A percentile compares a stretch with the other conserved stretches of the same genome.
Evolutionary conservation across 2,888 invertebrate genomes (phyloP).

Genomic region (Ischnura elegans): DNA sequence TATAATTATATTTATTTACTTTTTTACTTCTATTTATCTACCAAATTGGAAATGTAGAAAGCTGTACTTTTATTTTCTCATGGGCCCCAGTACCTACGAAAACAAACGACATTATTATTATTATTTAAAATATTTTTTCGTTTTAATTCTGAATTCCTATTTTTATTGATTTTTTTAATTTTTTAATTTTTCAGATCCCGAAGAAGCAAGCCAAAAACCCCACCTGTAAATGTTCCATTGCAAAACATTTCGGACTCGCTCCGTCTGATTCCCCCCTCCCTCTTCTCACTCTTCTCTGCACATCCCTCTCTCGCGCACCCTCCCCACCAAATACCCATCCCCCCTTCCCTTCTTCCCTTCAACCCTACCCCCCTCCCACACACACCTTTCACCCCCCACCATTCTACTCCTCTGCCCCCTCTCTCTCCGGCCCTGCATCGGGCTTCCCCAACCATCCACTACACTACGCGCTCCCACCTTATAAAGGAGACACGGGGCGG

Average conservation of each 20-base stretch:
- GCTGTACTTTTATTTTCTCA: too few relatives aligned
- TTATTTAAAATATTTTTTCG: too few relatives aligned
- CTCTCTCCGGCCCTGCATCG: background rate
- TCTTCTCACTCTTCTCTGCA: background rate
- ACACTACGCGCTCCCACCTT: slow-evolving; percentile 72
- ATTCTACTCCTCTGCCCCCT: background rate
- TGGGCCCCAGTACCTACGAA: too few relatives aligned
- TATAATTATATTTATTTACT: too few relatives aligned
- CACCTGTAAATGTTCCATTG: background rate
- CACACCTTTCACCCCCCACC: slow-evolving; percentile 72
- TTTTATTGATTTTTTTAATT: too few relatives aligned
- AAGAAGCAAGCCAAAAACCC: too few relatives aligned
- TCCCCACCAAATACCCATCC: background rate
- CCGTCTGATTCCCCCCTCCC: background rate
- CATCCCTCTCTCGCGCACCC: background rate
- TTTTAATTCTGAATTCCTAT: too few relatives aligned
- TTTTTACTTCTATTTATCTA: too few relatives aligned
- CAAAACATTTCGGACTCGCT: background rate
- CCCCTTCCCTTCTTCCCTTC: background rate
- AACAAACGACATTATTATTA: too few relatives aligned
- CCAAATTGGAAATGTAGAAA: too few relatives aligned
- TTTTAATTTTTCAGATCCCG: too few relatives aligned
- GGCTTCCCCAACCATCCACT: background rate
- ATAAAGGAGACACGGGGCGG: slow-evolving; percentile 74
- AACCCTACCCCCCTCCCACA: slow-evolving; percentile 69